phyloP scores from a whole-genome alignment of 2,888 invertebrate species.

The Drosophila melanosoma region DNA sequence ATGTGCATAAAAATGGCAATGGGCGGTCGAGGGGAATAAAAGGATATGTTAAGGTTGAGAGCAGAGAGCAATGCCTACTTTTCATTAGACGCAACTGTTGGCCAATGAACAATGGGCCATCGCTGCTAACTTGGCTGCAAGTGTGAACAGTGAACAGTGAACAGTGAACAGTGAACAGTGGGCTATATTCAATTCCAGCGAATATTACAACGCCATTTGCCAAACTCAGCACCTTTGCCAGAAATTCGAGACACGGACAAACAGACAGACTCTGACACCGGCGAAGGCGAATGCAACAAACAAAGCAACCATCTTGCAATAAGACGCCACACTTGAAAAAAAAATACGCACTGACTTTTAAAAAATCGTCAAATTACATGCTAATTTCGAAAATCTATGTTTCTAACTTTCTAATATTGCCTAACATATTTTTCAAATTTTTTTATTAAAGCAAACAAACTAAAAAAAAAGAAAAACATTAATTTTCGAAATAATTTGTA shows the following conservation, averaged over 20 bases:
- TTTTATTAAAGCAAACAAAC: too few species aligned
- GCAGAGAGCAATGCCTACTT: slow-evolving; percentile 35
- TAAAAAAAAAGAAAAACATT: too few species aligned
- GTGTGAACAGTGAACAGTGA: slow-evolving; percentile 40
- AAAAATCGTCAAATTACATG: neutral
- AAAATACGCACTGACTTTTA: neutral
- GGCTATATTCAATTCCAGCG: slow-evolving; percentile 53
- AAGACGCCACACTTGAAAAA: neutral
- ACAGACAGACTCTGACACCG: slow-evolving; percentile 16
- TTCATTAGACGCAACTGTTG: slow-evolving; percentile 57
- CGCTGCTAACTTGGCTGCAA: slow-evolving; percentile 44
- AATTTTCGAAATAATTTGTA: neutral
- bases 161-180: slow-evolving; percentile 35
- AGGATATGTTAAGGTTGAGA: slow-evolving; percentile 18
- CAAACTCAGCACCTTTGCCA: slow-evolving; percentile 67
- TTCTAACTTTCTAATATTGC: neutral
- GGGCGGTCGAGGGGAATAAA: slow-evolving; percentile 12
- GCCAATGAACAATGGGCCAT: slow-evolving; percentile 65
- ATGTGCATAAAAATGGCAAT: slow-evolving; percentile 24
- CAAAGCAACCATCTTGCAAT: slow-evolving; percentile 16
- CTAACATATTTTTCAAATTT: too few species aligned
- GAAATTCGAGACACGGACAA: slow-evolving; percentile 49
- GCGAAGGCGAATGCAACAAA: slow-evolving; percentile 48
- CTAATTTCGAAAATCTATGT: neutral
- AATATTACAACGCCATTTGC: slow-evolving; percentile 73